Percentiles rank a stretch among this genome's conserved stretches.
These are phyloP conservation scores for Tryphoninae sp. DNA, from an alignment of 2,888 invertebrate species.

Conservation along the genomic window DNA sequence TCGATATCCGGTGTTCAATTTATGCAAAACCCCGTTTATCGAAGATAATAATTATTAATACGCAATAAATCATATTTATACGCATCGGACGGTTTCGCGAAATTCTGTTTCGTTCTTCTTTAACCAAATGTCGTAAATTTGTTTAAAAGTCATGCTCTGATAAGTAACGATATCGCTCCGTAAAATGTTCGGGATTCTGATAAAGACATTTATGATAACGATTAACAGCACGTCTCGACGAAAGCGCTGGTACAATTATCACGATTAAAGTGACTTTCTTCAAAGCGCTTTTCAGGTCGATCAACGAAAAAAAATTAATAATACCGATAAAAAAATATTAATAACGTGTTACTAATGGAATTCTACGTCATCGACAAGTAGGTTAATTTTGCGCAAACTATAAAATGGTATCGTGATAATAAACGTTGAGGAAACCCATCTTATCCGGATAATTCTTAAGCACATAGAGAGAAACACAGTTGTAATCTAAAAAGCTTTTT, in stretches of 20 bases:
- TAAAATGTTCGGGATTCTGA: slow-evolving; percentile 13
- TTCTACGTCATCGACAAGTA: too few species aligned
- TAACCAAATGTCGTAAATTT: too few species aligned
- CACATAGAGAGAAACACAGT: background rate
- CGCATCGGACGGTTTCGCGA: too few species aligned
- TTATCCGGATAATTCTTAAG: slow-evolving; percentile 16
- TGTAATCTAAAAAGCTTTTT: background rate
- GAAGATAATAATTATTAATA: background rate
- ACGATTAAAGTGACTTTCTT: slow-evolving; percentile 4
- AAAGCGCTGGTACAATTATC: background rate
- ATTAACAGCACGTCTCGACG: background rate
- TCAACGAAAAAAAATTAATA: background rate
- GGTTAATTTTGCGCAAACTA: background rate
- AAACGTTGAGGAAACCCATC: background rate
- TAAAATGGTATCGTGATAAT: slow-evolving; percentile 18
- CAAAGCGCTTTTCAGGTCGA: background rate
- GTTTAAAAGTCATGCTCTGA: background rate
- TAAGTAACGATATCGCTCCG: slow-evolving; percentile 4
- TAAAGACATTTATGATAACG: background rate
- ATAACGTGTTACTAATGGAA: too few species aligned
- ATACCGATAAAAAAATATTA: background rate
- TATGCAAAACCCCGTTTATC: slow-evolving; percentile 6
- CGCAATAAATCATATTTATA: background rate
- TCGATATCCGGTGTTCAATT: background rate
- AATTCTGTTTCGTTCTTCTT: too few species aligned